These are phyloP conservation scores for Dasyurus viverrinus DNA, from an alignment of 2,113 vertebrate genomes.

Conservation along the genomic window DNA sequence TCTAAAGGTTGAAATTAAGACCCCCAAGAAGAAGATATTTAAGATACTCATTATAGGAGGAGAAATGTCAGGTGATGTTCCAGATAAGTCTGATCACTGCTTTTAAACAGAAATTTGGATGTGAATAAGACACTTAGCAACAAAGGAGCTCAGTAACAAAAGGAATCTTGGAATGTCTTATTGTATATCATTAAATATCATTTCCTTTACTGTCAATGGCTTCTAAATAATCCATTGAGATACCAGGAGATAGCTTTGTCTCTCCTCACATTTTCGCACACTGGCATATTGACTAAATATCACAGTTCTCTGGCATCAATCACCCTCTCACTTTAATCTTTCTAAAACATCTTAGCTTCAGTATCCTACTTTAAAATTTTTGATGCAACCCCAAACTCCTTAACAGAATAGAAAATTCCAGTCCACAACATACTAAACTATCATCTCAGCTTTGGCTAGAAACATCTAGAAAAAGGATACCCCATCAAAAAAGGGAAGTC, in stretches of 20 bases:
- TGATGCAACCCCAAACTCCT: background rate
- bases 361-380: background rate
- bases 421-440: background rate
- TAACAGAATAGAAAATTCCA: background rate
- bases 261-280: background rate
- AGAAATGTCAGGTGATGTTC: background rate
- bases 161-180: background rate
- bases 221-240: background rate
- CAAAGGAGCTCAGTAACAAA: background rate
- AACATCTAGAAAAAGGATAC: background rate
- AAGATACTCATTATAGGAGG: background rate
- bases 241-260: background rate
- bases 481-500: background rate
- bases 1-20: background rate
- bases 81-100: background rate
- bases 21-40: background rate
- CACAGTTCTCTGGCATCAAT: background rate
- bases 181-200: background rate
- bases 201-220: background rate
- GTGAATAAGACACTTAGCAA: slow-evolving; percentile 35
- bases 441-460: background rate
- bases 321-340: background rate
- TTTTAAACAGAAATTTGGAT: background rate
- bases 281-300: background rate
- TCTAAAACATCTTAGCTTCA: background rate